phyloP scores from a whole-genome alignment of 2,113 vertebrate species.

The Tichodroma muraria region DNA sequence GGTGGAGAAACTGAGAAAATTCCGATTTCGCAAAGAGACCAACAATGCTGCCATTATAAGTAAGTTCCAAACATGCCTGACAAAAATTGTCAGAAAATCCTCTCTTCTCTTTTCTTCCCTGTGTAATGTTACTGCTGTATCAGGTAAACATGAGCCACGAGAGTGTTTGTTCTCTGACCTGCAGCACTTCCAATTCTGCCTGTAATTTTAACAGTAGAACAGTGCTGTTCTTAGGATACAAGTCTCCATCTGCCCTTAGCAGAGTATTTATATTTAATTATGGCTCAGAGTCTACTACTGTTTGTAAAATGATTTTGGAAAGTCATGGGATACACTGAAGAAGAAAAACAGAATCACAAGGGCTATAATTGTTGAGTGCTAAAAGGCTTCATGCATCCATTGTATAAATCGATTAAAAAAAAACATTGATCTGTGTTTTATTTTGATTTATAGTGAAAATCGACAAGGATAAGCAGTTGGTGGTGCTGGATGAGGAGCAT shows the following conservation, averaged over 20 bases:
- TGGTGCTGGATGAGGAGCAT: conserved; percentile 92
- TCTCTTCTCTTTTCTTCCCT: background rate
- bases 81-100: background rate
- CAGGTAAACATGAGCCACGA: background rate
- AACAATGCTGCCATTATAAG: conserved; percentile 97
- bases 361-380: background rate
- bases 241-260: background rate
- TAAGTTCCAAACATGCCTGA: conserved; percentile 69
- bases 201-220: background rate
- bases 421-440: conserved; percentile 7
- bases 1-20: conserved; percentile 88
- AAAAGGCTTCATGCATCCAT: background rate
- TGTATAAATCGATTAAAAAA: background rate
- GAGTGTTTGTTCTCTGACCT: background rate
- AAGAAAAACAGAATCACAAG: background rate
- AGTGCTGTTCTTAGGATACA: background rate
- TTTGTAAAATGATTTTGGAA: background rate
- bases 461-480: conserved; percentile 90
- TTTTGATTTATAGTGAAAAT: conserved; percentile 90
- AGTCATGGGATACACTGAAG: background rate
- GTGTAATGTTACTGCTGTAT: background rate
- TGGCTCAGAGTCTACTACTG: background rate
- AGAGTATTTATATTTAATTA: background rate
- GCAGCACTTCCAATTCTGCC: background rate
- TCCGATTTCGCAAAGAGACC: conserved; percentile 97